Base-by-base conservation (phyloP, 2,888 invertebrate genomes). In the Agonopterix heracliana region DNA sequence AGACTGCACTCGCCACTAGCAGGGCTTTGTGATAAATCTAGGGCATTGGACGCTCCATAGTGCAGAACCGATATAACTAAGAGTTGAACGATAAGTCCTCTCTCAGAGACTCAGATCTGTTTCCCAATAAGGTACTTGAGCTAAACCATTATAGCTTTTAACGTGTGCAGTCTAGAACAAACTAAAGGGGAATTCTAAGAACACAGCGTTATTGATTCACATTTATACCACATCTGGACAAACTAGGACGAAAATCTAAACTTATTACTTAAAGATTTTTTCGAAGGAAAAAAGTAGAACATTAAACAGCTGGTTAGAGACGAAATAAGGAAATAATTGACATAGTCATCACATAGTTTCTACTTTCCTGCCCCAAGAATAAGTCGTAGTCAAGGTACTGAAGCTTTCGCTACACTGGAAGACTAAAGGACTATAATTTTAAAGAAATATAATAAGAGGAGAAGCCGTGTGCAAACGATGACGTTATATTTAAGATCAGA, bases 331-430 rank as follows among this genome's bases (percentile, higher is more conserved):
- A 85, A 85, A 84, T 88, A 88, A 88, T 88, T 88, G 88, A 88
- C 88, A 87, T 78, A 81, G 84, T 86, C 78, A 88, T 88, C 88
- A 88, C 87, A 87, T 83, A 85, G 83, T 84, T 84, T 63, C 77
- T 86, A 83, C 69, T 63, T 76, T 81, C 78, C 78, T 79, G 83
- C 78, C 74, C 75, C 71, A 73, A 78, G 70, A 75, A 68, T 81
- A 71, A 77, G 74, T 71, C 70, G 51, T 52, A 48, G 50, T 56
- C 57, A 74, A 70, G 68, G 67, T 75, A 68, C 63, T 75, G 78
- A 85, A 84, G 81, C 80, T 74, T 78, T 74, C 64, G 71, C 76
- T 77, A 78, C 71, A 70, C 66, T 87, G 88, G 87, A 88, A 88
- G 88, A 88, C 88, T 80, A 82, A 71, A 79, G 71, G 71, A 73